These are phyloP conservation scores for Caenorhabditis panamensis DNA, from an alignment of 2,888 invertebrate genomes.

Conservation along the genomic window DNA sequence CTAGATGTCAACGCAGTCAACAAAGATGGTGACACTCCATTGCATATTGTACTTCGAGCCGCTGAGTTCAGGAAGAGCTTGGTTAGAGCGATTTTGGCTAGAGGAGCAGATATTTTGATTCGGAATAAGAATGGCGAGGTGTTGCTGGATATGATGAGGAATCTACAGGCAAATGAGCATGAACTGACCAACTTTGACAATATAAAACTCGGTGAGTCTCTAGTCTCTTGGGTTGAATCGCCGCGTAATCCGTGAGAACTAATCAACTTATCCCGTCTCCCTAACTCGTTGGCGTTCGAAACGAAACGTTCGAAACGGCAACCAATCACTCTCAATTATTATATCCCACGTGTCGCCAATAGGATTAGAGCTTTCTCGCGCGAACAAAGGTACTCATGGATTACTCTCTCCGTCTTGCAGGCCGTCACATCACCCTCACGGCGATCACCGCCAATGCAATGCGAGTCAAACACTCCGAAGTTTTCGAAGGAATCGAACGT, in stretches of 20 bases:
- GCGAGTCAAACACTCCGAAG: conserved; percentile 20
- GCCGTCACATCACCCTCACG: conserved; percentile 49
- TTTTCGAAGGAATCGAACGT: conserved; percentile 17
- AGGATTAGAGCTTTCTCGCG: conserved; percentile 29
- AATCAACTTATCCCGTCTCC: conserved; percentile 48
- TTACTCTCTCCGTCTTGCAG: conserved; percentile 49
- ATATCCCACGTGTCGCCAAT: conserved; percentile 27
- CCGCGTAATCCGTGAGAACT: conserved; percentile 1
- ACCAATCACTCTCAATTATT: conserved; percentile 54
- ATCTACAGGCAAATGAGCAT: background rate
- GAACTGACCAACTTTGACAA: background rate
- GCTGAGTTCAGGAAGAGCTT: conserved; percentile 56
- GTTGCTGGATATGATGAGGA: conserved; percentile 59
- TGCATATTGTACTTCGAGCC: conserved; percentile 67
- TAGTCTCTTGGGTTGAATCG: background rate
- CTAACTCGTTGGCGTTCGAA: background rate
- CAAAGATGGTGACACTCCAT: conserved; percentile 64
- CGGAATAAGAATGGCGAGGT: conserved; percentile 63
- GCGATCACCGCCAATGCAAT: conserved; percentile 63
- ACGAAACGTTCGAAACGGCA: conserved; percentile 35
- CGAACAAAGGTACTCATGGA: conserved; percentile 36
- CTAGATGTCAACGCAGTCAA: conserved; percentile 60
- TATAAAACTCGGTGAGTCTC: conserved; percentile 28
- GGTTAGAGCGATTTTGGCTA: conserved; percentile 56
- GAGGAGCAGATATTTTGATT: conserved; percentile 65